These are phyloP conservation scores for Trachymyrmex cornetzi DNA, from an alignment of 1,140 invertebrate genomes.

Conservation along the genomic window DNA sequence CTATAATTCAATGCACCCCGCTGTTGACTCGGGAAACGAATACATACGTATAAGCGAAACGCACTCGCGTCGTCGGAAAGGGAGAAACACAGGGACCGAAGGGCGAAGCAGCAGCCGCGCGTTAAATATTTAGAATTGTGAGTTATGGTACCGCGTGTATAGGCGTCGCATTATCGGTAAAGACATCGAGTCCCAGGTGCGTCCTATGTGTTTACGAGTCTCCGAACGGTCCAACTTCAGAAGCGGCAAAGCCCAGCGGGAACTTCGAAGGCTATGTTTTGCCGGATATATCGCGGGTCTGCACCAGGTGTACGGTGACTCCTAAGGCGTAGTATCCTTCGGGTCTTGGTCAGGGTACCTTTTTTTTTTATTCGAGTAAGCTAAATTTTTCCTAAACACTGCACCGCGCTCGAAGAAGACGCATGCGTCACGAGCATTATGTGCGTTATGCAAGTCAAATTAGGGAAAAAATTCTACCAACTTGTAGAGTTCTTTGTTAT, in stretches of 20 bases:
- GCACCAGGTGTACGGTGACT: slow-evolving; percentile 75
- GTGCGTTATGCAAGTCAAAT: background rate
- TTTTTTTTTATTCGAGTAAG: slow-evolving; percentile 39
- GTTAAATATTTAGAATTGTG: slow-evolving; percentile 80
- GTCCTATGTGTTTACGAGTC: slow-evolving; percentile 81
- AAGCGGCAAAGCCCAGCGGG: slow-evolving; percentile 64
- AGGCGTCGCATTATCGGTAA: slow-evolving; percentile 79
- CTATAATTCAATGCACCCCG: slow-evolving; percentile 51
- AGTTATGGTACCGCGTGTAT: slow-evolving; percentile 75
- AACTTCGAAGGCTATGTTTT: slow-evolving; percentile 80
- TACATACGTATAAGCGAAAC: slow-evolving; percentile 51
- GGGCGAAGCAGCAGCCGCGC: slow-evolving; percentile 55
- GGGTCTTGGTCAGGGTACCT: slow-evolving; percentile 5
- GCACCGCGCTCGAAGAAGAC: background rate
- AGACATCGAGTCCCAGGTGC: slow-evolving; percentile 81
- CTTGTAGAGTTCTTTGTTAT: background rate
- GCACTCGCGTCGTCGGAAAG: slow-evolving; percentile 50
- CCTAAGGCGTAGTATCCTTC: slow-evolving; percentile 58
- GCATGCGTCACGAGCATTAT: background rate
- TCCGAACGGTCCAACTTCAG: slow-evolving; percentile 77
- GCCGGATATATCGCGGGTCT: slow-evolving; percentile 73
- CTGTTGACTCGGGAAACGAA: slow-evolving; percentile 51
- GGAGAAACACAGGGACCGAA: slow-evolving; percentile 46
- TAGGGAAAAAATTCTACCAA: background rate
- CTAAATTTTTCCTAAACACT: slow-evolving; percentile 29